These are phyloP conservation scores for Meandrina meandrites DNA, from an alignment of 92 coral and sea anemone species.

Conservation along the genomic window DNA sequence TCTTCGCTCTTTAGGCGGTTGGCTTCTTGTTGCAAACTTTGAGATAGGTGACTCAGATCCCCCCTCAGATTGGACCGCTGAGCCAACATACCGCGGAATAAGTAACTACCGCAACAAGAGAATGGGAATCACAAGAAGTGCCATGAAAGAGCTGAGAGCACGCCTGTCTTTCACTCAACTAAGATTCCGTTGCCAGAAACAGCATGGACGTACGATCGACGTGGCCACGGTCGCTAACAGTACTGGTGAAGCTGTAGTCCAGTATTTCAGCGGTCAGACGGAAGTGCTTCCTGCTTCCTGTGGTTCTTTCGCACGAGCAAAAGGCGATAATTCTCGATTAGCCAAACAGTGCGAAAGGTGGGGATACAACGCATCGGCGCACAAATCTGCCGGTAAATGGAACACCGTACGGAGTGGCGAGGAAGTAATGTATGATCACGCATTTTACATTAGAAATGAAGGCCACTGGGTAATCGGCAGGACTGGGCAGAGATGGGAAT, in stretches of 20 bases:
- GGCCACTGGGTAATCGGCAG: background rate
- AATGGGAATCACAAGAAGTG: background rate
- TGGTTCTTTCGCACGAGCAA: background rate
- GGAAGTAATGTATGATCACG: background rate
- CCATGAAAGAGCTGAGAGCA: background rate
- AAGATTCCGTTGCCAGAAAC: background rate
- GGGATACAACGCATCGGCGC: background rate
- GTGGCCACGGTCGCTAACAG: conserved; percentile 23
- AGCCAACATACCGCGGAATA: background rate
- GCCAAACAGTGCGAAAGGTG: background rate
- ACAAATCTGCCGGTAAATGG: background rate
- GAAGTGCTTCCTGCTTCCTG: conserved; percentile 10
- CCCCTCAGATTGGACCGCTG: background rate
- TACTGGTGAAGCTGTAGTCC: conserved; percentile 34
- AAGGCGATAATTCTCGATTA: background rate
- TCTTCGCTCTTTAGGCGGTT: background rate
- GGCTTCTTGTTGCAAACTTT: conserved; percentile 1
- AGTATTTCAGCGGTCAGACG: conserved; percentile 36
- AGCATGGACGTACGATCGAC: background rate
- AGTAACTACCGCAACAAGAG: background rate
- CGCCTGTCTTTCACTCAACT: background rate
- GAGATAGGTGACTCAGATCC: background rate
- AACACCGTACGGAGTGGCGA: background rate
- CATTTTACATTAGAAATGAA: background rate
- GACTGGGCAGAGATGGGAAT: background rate